Conservation (phyloP, 1,140 invertebrate genomes). For the Drosophila kepulauana region DNA sequence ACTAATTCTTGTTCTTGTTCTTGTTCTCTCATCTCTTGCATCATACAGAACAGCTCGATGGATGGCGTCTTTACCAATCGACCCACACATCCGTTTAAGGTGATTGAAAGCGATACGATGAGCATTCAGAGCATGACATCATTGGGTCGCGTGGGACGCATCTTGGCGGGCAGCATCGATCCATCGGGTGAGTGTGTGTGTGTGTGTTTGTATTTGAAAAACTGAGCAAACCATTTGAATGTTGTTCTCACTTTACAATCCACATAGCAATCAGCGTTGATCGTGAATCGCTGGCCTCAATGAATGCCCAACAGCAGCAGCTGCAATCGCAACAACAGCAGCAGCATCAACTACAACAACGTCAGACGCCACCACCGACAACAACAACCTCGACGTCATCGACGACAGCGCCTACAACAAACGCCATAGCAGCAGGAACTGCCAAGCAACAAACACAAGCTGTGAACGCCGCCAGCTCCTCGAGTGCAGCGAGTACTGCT, state of each 20-base stretch:
- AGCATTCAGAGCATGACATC: constrained; percentile 95
- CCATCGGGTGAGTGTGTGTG: constrained; percentile 81
- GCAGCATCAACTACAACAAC: constrained; percentile 41
- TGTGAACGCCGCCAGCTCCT: background rate
- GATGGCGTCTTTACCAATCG: constrained; percentile 87
- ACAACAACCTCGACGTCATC: constrained; percentile 30
- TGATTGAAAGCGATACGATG: constrained; percentile 94
- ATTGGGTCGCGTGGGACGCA: constrained; percentile 91
- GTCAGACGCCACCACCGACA: constrained; percentile 42
- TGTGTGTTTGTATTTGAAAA: background rate
- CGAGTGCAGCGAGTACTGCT: background rate
- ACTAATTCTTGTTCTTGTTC: constrained; percentile 25
- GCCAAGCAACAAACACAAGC: constrained; percentile 55
- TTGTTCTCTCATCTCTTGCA: constrained; percentile 6
- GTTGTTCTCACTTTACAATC: constrained; percentile 2
- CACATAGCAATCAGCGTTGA: constrained; percentile 75
- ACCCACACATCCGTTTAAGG: constrained; percentile 90
- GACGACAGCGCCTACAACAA: constrained; percentile 25
- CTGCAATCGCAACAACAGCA: constrained; percentile 36
- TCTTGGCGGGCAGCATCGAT: constrained; percentile 89
- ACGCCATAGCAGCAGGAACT: constrained; percentile 36
- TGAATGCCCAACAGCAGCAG: constrained; percentile 53
- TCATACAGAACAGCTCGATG: constrained; percentile 84
- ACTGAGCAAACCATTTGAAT: constrained; percentile 34
- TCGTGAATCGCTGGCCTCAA: constrained; percentile 78